These are phyloP conservation scores for Mirza zaza DNA, from an alignment of 2,113 vertebrate genomes.

Conservation along the genomic window DNA sequence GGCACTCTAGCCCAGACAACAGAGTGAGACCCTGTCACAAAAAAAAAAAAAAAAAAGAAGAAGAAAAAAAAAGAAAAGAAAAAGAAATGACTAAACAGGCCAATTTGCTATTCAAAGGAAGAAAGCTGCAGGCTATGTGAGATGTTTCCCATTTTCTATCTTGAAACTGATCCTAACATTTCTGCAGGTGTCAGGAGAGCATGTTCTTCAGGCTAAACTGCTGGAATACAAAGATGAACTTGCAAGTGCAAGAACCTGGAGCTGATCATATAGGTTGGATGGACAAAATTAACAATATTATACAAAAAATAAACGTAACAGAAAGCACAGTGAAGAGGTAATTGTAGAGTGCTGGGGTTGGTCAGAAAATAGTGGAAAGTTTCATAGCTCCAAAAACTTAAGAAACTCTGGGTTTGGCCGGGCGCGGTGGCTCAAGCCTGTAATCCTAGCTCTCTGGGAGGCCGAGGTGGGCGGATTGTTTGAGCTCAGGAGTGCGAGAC, in stretches of 20 bases:
- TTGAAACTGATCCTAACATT: not conserved
- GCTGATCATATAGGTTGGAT: slow-evolving; percentile 12
- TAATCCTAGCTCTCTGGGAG: too few species aligned
- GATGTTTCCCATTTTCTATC: not conserved
- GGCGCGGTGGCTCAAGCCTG: too few species aligned
- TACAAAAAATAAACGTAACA: slow-evolving; percentile 24
- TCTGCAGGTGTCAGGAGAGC: not conserved
- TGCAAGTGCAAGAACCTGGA: slow-evolving; percentile 32
- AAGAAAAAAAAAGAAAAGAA: not conserved
- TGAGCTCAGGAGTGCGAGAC: too few species aligned
- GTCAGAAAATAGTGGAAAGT: not conserved
- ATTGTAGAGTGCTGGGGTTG: not conserved
- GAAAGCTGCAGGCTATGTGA: not conserved
- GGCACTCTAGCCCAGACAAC: too few species aligned
- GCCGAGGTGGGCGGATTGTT: too few species aligned
- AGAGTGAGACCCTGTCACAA: too few species aligned
- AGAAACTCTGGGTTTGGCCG: too few species aligned
- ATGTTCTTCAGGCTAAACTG: not conserved
- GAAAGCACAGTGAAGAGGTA: slow-evolving; percentile 62
- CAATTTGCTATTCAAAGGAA: not conserved
- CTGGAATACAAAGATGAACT: slow-evolving; percentile 35
- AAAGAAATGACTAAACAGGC: not conserved
- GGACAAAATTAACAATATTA: slow-evolving; percentile 46
- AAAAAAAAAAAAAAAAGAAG: too few species aligned
- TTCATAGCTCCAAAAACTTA: not conserved